Conservation (phyloP, 2,797 vertebrate species). For the Orestias chungarensis region DNA sequence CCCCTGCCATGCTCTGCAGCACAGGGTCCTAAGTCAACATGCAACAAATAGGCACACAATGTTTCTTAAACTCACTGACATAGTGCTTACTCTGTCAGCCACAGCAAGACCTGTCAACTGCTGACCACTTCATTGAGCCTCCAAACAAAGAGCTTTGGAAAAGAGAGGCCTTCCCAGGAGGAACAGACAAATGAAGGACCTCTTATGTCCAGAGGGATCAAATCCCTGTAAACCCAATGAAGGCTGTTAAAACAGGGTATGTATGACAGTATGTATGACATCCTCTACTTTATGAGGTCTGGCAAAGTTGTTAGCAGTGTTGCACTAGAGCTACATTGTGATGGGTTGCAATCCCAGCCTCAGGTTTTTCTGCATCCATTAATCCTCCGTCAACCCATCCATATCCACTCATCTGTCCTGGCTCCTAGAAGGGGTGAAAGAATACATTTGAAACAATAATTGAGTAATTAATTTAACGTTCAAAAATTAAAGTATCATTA, state of each 20-base stretch:
- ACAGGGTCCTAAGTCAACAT: slow-evolving; percentile 61
- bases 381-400: too few species aligned
- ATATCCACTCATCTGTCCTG: too few species aligned
- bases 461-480: too few species aligned
- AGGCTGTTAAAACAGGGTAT: too few species aligned
- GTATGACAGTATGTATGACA: too few species aligned
- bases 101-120: slow-evolving; percentile 75
- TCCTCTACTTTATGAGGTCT: neutral
- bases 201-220: slow-evolving; percentile 35
- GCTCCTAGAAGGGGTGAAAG: too few species aligned
- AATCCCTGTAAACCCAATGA: slow-evolving; percentile 12
- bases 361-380: neutral
- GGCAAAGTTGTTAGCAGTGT: neutral
- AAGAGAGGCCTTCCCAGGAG: slow-evolving; percentile 9
- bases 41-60: slow-evolving; percentile 4
- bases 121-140: slow-evolving; percentile 79
- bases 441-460: too few species aligned
- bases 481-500: too few species aligned
- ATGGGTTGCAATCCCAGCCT: neutral
- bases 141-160: slow-evolving; percentile 22
- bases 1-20: slow-evolving; percentile 73
- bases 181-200: slow-evolving; percentile 35
- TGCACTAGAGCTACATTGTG: neutral
- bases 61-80: slow-evolving; percentile 29
- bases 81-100: slow-evolving; percentile 73